These are phyloP conservation scores for Propithecus perrieri DNA, from an alignment of 2,797 vertebrate genomes.

Conservation along the genomic window DNA sequence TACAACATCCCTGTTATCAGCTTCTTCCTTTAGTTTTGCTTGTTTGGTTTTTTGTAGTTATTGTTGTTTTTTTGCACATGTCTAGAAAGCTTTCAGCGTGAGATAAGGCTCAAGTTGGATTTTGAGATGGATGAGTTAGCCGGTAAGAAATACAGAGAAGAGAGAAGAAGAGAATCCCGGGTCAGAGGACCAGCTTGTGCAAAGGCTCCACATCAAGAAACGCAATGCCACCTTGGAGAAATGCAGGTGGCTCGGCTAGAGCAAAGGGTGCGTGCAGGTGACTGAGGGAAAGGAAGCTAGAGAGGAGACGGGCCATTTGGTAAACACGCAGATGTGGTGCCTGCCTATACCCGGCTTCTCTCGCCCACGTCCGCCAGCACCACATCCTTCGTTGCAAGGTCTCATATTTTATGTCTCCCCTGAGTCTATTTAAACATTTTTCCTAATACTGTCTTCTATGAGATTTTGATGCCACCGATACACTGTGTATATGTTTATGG, in stretches of 20 bases:
- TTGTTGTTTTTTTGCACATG: neutral
- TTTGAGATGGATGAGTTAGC: neutral
- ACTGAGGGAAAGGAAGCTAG: neutral
- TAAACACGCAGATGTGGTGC: rapidly evolving
- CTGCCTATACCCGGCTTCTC: neutral
- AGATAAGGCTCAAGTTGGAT: neutral
- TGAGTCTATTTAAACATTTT: neutral
- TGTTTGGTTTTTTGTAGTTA: neutral
- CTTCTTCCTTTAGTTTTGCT: neutral
- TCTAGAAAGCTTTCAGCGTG: neutral
- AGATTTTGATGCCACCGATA: neutral
- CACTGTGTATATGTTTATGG: neutral
- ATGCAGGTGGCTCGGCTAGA: neutral
- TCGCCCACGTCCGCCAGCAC: neutral
- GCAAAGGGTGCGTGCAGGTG: neutral
- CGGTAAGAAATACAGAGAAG: neutral
- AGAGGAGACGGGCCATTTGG: neutral
- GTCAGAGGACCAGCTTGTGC: neutral
- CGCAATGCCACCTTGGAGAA: neutral
- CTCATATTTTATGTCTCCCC: neutral
- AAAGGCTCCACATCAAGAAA: neutral
- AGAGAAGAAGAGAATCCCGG: neutral
- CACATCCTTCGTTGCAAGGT: neutral
- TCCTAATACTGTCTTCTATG: neutral
- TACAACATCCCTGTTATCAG: neutral